A percentile compares a stretch with the other conserved stretches of the same genome.
phyloP scores from a whole-genome alignment of 2,888 invertebrate species.

The Drosophila glabriapex region DNA sequence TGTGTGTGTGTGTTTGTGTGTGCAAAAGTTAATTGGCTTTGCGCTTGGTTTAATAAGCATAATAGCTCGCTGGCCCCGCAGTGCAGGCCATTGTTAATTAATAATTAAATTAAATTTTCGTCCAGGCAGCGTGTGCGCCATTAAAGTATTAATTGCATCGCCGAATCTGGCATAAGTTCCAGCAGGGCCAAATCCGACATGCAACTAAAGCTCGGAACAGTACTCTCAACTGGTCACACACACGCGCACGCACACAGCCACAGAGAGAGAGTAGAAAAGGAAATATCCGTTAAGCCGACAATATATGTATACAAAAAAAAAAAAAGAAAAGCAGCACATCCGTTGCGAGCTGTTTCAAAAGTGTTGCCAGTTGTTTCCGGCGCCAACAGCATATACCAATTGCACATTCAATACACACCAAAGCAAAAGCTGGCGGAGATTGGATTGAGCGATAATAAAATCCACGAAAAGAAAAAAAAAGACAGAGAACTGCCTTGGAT shows the following conservation, averaged over 20 bases:
- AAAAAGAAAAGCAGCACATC: conserved; percentile 54
- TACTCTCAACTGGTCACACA: conserved; percentile 23
- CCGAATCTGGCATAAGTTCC: conserved; percentile 59
- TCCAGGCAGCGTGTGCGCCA: conserved; percentile 37
- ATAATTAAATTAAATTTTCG: conserved; percentile 77
- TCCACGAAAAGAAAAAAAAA: conserved; percentile 18
- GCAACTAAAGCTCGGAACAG: conserved; percentile 7
- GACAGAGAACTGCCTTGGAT: conserved; percentile 15
- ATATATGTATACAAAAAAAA: conserved; percentile 13
- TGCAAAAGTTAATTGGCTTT: conserved; percentile 63
- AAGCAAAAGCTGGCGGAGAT: conserved; percentile 49
- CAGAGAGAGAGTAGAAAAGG: background rate
- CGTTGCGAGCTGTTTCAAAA: conserved; percentile 42
- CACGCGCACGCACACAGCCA: background rate
- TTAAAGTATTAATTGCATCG: conserved; percentile 74
- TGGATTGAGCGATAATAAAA: conserved; percentile 71
- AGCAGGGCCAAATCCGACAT: conserved; percentile 18
- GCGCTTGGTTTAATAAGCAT: conserved; percentile 72
- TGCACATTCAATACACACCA: conserved; percentile 40
- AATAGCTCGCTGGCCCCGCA: conserved; percentile 51
- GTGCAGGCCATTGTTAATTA: conserved; percentile 59
- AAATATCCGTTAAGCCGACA: conserved; percentile 26
- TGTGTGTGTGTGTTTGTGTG: conserved; percentile 19
- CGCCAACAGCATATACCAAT: conserved; percentile 57
- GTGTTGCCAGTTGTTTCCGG: conserved; percentile 71